Evolutionary conservation across 1,140 invertebrate genomes (phyloP), one percentile per base, ranked within the genome.

Genomic region (Rhagoletis zephyria): DNA sequence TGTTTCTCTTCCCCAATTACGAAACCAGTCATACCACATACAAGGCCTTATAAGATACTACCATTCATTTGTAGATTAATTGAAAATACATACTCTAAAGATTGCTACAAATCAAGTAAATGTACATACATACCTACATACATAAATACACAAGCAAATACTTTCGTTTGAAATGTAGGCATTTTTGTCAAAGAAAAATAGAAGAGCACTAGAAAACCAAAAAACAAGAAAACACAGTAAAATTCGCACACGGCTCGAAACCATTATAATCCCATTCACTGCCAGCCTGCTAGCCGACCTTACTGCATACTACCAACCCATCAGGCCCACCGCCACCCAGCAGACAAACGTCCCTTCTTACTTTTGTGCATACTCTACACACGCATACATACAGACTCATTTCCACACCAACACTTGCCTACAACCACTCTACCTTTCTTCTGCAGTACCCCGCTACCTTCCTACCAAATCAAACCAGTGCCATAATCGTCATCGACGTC

Each of bases 231-330:
- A 67, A 19, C 30, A 67, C 6, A 67, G 7, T 59, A 81, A 81
- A 60, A 81, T 81, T 81, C 74, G 74, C 74, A 81, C 74, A 81
- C 74, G 74, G 74, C 74, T 59, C 74, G 74, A 81, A 81, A 81
- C 74, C 16, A 81, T 56, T 81, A 19, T 51, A 81, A 56, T 56
- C 16, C 10, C 48, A 81, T 81, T 81, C 74, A 81, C 74, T 81
- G 74, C 16, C 42, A 48, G 67, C 67, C 67, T 74, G 42, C 42
- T 40, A 48, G 14, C 4, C 67, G 67, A 45, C 42, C 67, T 74
- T 74, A 45, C 40, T 74, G 67, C 40, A 74, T 74, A 40, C 40
- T 42, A 48, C 67, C 67, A 74, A 45, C 67, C 67, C 64, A 67
- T 30, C 64, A 67, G 19, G 10, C 42, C 42, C 67, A 74, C 67